Conservation (phyloP, 2,797 vertebrate genomes). For the Chiloscyllium punctatum region DNA sequence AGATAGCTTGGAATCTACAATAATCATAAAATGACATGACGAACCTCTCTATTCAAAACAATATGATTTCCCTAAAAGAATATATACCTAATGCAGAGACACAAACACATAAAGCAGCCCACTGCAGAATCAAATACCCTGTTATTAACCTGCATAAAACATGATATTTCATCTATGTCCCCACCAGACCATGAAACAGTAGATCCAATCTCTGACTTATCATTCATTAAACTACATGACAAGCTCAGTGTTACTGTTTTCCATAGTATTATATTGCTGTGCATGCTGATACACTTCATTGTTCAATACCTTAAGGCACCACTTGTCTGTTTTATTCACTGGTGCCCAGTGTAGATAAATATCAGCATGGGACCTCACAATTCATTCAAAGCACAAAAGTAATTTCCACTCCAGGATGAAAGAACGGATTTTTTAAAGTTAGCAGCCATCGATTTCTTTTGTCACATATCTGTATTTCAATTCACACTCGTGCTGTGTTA, state of each 20-base stretch:
- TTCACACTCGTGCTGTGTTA: background rate
- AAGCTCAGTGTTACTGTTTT: background rate
- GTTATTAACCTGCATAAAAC: background rate
- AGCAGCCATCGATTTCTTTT: background rate
- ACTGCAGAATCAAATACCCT: background rate
- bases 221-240: background rate
- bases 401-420: background rate
- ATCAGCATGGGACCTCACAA: background rate
- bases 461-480: background rate
- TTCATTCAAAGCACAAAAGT: background rate
- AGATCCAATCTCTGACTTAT: background rate
- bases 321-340: background rate
- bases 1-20: no score
- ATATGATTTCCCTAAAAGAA: background rate
- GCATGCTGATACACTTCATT: background rate
- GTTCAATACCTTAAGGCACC: background rate
- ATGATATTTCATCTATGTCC: background rate
- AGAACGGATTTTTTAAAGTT: background rate
- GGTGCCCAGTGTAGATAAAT: background rate
- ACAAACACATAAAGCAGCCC: background rate
- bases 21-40: no score
- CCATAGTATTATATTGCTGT: background rate
- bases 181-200: background rate
- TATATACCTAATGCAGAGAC: background rate
- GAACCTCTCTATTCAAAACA: no score